Percentiles rank a stretch among this genome's conserved stretches.
Conservation (phyloP, 2,888 invertebrate species). For the Netelia inedita region DNA sequence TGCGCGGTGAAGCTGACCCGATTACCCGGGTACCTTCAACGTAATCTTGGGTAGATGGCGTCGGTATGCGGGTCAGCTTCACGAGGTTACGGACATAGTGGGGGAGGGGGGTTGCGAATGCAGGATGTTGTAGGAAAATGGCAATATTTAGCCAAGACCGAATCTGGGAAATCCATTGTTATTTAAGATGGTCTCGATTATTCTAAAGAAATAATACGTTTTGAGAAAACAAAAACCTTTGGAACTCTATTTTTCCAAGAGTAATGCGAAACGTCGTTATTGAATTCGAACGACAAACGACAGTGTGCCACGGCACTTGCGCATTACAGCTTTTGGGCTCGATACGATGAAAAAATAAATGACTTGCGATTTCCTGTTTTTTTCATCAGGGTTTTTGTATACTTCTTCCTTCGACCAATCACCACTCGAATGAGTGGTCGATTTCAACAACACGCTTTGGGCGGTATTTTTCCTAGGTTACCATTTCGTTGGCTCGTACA, state of each 20-base stretch:
- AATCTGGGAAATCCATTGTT: conserved; percentile 23
- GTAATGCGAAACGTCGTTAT: conserved; percentile 17
- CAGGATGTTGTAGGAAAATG: background rate
- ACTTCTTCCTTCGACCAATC: conserved; percentile 1
- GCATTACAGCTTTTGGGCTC: conserved; percentile 1
- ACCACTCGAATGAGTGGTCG: conserved; percentile 40
- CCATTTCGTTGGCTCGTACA: conserved; percentile 13
- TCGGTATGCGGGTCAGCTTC: conserved; percentile 27
- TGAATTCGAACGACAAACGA: conserved; percentile 31
- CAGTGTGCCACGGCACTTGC: conserved; percentile 37
- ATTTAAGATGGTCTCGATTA: conserved; percentile 20
- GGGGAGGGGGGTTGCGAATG: background rate
- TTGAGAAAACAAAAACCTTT: background rate
- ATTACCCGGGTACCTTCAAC: conserved; percentile 21
- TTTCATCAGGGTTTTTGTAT: conserved; percentile 13
- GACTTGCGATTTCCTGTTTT: conserved; percentile 30
- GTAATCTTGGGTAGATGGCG: background rate
- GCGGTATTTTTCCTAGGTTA: conserved; percentile 33
- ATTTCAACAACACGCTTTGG: conserved; percentile 55
- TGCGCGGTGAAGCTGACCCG: conserved; percentile 35
- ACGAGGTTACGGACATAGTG: background rate
- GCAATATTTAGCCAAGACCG: conserved; percentile 11
- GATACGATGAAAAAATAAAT: conserved; percentile 22
- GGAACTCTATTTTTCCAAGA: background rate
- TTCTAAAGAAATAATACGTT: conserved; percentile 23